Evolutionary conservation across 2,888 invertebrate genomes (phyloP).

Genomic region (Calliphora vomitoria): DNA sequence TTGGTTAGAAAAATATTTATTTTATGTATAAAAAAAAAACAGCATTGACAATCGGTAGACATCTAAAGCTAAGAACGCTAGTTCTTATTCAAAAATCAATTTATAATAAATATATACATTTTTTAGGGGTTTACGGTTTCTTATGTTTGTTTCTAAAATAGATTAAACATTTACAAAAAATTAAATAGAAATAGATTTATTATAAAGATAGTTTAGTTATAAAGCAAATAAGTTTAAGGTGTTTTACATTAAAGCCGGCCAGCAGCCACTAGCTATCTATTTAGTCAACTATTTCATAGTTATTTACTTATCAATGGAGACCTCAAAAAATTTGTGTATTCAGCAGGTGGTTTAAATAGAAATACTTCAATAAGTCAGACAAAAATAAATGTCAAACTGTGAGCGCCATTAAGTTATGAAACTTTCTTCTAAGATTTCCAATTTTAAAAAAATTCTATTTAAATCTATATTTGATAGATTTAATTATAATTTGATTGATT

Average conservation of each 20-base stretch:
- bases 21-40: conserved; percentile 16
- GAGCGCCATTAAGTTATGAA: too few species aligned
- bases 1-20: conserved; percentile 5
- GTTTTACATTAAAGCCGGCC: background rate
- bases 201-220: background rate
- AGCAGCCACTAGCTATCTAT: background rate
- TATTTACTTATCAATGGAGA: background rate
- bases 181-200: background rate
- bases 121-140: background rate
- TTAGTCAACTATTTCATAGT: background rate
- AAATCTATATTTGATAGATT: background rate
- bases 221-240: conserved; percentile 8
- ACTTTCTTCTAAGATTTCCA: background rate
- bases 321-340: background rate
- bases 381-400: background rate
- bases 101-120: conserved; percentile 5
- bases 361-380: background rate
- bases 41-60: conserved; percentile 34
- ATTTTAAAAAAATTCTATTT: background rate
- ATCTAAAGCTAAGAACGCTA: conserved; percentile 6
- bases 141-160: conserved; percentile 1
- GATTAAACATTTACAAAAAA: background rate
- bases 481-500: conserved; percentile 13
- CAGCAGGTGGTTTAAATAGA: background rate
- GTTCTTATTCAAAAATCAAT: background rate